Evolutionary conservation across 2,113 vertebrate genomes (phyloP), one percentile per base, ranked within the genome.

Genomic region (Thymallus thymallus): DNA sequence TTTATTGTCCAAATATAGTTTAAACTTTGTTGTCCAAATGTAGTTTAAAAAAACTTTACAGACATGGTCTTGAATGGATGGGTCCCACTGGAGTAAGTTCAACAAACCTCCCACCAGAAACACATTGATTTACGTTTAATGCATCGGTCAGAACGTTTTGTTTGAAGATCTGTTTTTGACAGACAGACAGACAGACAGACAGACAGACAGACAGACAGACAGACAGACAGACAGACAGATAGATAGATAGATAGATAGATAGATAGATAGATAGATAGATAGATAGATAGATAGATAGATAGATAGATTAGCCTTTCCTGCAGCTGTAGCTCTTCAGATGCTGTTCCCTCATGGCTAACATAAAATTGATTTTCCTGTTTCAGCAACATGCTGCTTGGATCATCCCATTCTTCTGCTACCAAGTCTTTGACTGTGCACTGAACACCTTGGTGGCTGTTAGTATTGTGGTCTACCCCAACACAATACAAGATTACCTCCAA

Each of bases 381-480:
- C 72, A 98, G 96, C 93, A 96, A 92, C 95, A 88, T 4, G 92
- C 94, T 0, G 93, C 95, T 60, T 98, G 96, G 96, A 96, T 98
- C 83, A 92, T 97, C 85, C 96, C 96, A 0, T 97, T 98, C 89
- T 96, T 98, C 93, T 97, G 95, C 86, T 98, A 98, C 85, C 96
- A 97, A 85, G 94, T 96, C 82, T 98, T 98, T 76, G 96, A 98
- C 85, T 97, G 97, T 87, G 95, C 94, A 66, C 93, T 98, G 76
- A 97, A 95, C 83, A 90, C 94, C 0, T 64, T 98, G 88, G 95
- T 97, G n/a, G 96, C 94, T 0, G 80, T 97, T 82, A 97, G 95
- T 48, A 92, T 97, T 1, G 93, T 98, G 1, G 90, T 96, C 75
- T 96, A 96, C 73, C 96, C 96, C 7, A 95, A 91, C 91, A 95